Conservation (phyloP, 2,888 invertebrate species). For the Tenodera sinensis region DNA sequence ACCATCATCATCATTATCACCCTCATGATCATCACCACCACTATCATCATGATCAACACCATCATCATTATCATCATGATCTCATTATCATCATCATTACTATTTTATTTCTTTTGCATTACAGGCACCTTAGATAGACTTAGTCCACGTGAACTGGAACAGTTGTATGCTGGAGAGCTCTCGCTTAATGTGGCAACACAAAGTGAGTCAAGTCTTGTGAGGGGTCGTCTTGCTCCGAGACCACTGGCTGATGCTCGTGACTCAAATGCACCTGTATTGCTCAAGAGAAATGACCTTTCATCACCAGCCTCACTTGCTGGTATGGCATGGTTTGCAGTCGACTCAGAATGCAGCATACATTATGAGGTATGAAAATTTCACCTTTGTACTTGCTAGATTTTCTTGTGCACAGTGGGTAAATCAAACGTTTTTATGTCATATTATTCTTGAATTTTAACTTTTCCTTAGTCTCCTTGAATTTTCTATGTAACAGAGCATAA, state of each 20-base stretch:
- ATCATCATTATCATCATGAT: too few relatives aligned
- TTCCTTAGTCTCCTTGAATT: too few relatives aligned
- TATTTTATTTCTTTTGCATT: background rate
- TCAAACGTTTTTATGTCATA: too few relatives aligned
- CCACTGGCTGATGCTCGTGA: conserved; percentile 72
- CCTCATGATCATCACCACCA: too few relatives aligned
- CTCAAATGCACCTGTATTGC: conserved; percentile 64
- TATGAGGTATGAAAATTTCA: conserved; percentile 59
- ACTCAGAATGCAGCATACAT: conserved; percentile 74
- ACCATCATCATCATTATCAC: too few relatives aligned
- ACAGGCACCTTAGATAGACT: conserved; percentile 74
- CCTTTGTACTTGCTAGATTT: background rate
- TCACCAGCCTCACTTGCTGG: conserved; percentile 58
- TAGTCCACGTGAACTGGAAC: conserved; percentile 76
- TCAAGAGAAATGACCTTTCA: conserved; percentile 46
- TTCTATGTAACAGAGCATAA: too few relatives aligned
- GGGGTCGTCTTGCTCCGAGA: conserved; percentile 64
- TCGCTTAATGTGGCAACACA: conserved; percentile 70
- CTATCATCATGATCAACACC: too few relatives aligned
- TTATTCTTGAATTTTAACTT: too few relatives aligned
- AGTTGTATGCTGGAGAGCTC: conserved; percentile 76
- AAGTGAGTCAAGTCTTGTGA: conserved; percentile 56
- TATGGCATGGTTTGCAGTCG: conserved; percentile 79
- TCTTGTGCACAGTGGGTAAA: too few relatives aligned
- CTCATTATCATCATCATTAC: too few relatives aligned